Conservation (phyloP, 2,113 vertebrate genomes). For the Equus przewalskii region DNA sequence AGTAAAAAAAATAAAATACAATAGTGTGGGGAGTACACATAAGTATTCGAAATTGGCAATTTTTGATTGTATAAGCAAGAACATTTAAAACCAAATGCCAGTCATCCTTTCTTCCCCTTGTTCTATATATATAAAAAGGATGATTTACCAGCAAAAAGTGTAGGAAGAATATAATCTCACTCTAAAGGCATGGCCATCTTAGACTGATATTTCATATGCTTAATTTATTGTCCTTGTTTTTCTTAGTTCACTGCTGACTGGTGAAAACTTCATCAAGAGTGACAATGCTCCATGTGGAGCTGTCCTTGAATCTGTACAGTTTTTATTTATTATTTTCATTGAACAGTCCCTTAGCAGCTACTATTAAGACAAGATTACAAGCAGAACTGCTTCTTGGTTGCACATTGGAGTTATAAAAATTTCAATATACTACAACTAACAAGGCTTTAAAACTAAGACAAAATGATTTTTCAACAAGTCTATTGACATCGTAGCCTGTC, state of each 20-base stretch:
- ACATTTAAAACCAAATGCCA: slow-evolving; percentile 4
- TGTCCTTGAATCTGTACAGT: neutral
- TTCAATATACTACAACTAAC: slow-evolving; percentile 23
- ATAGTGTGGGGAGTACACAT: neutral
- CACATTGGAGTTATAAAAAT: neutral
- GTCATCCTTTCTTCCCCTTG: neutral
- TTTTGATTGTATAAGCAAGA: neutral
- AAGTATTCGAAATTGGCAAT: neutral
- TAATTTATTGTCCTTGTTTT: neutral
- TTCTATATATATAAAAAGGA: neutral
- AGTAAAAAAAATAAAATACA: neutral
- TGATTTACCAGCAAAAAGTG: neutral
- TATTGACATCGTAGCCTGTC: neutral
- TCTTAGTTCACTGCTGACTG: neutral
- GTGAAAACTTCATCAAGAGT: neutral
- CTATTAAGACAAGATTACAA: neutral
- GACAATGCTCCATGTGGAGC: neutral
- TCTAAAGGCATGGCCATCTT: neutral
- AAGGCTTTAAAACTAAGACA: slow-evolving; percentile 62
- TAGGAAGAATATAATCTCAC: neutral
- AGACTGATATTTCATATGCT: neutral
- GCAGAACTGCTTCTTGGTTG: neutral
- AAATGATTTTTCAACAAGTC: slow-evolving; percentile 52
- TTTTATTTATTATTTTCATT: neutral
- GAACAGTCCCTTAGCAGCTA: neutral